Base-by-base conservation (phyloP, 1,140 invertebrate genomes). In the Sinonovacula constricta region DNA sequence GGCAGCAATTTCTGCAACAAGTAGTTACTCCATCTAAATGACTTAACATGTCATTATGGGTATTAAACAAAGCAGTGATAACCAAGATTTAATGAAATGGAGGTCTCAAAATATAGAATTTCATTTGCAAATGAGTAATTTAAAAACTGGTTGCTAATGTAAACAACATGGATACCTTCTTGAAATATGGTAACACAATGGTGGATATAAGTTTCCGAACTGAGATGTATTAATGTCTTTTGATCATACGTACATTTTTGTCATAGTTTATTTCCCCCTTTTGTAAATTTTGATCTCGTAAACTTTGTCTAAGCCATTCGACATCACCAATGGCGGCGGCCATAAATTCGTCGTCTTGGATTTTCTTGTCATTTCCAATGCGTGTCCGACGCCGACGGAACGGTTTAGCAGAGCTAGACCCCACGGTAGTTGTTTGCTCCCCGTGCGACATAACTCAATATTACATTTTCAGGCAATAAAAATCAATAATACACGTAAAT, bases 261-360 rank as follows among this genome's bases (percentile, higher is more conserved):
- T 91, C 90, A 83, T 83, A 91, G 71, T 86, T 86, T 7, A 88
- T 84, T 54, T 85, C 69, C 36, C 83, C 82, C 36, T 84, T 86
- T 14, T 77, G 80, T 24, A 76, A 63, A 34, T 76, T 54, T 59
- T 76, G 72, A 56, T 89, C 88, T 67, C 85, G 82, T 18, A 91
- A 67, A 84, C 88, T 90, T 69, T 91, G 91, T 66, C 88, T 88
- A 49, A 91, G 63, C 91, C 91, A 91, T 80, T 91, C 89, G 7
- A 88, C 85, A 79, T 91, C 91, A 18, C 91, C 91, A 69, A 91
- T 89, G 4, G 90, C 88, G 24, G 91, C 89, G 22, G 91, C 90
- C 91, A 91, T 91, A 77, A 90, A 91, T 28, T 90, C 88, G 80
- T 91, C 90, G 63, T 90, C 88, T 60, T 83, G 85, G 22, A 88